phyloP scores from a whole-genome alignment of 2,797 vertebrate genomes.

The Enteromius fasciolatus region DNA sequence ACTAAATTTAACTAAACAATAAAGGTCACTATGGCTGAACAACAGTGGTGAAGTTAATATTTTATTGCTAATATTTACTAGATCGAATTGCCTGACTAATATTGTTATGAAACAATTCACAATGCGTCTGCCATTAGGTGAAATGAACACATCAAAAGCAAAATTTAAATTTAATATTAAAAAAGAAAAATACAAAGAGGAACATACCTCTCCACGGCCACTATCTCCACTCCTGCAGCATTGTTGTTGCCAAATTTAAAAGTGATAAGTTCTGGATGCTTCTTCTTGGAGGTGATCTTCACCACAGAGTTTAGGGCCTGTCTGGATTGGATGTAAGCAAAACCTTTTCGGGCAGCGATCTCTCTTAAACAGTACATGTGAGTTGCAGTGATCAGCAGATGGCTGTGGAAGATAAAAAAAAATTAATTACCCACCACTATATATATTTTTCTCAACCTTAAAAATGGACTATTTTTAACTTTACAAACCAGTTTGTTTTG shows the following conservation, averaged over 20 bases:
- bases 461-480: too few relatives aligned
- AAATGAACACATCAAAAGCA: neutral
- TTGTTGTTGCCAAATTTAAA: conserved; percentile 98
- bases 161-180: neutral
- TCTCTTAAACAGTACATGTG: conserved; percentile 99
- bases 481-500: too few relatives aligned
- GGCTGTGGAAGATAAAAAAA: conserved; percentile 72
- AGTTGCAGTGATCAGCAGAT: conserved; percentile 92
- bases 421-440: neutral
- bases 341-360: conserved; percentile 91
- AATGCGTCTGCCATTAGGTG: too few relatives aligned
- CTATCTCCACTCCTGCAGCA: conserved; percentile 90
- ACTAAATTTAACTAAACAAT: neutral
- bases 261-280: conserved; percentile 97
- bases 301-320: conserved; percentile 96
- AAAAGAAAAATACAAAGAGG: too few relatives aligned
- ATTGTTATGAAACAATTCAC: too few relatives aligned
- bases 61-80: too few relatives aligned
- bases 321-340: conserved; percentile 97
- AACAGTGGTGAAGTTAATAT: too few relatives aligned
- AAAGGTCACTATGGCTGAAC: too few relatives aligned
- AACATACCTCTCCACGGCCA: conserved; percentile 92
- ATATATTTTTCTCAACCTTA: too few relatives aligned
- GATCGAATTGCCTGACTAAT: too few relatives aligned
- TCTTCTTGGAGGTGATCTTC: conserved; percentile 99